Evolutionary conservation across 2,113 vertebrate species (phyloP).

Genomic region (Corapipo altera): DNA sequence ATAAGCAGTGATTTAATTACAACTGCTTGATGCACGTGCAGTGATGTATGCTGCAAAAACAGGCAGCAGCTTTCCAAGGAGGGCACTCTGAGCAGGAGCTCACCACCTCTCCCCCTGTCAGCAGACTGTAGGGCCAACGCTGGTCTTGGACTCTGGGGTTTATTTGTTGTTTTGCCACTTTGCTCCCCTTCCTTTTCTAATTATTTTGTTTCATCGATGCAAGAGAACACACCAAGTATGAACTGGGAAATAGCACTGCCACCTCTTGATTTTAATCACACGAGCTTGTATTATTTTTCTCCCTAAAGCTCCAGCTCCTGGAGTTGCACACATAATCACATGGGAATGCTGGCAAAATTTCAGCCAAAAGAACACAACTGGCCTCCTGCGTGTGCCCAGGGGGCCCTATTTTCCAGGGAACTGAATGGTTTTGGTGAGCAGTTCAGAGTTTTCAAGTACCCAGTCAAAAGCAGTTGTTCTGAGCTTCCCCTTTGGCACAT

Average conservation of each 20-base stretch:
- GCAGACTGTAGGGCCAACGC: fast-evolving
- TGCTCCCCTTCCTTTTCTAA: not conserved
- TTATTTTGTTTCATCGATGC: not conserved
- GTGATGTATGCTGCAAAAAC: not conserved
- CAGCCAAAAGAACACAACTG: not conserved
- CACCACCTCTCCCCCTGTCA: not conserved
- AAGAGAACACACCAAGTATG: not conserved
- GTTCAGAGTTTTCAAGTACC: not conserved
- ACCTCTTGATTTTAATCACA: not conserved
- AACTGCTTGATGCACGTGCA: not conserved
- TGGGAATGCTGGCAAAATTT: not conserved
- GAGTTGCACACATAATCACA: not conserved
- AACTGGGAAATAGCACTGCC: not conserved
- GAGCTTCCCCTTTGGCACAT: not conserved
- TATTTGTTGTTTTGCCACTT: not conserved
- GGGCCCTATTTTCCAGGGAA: not conserved
- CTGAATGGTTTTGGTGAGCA: not conserved
- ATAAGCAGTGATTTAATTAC: not conserved
- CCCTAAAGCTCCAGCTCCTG: not conserved
- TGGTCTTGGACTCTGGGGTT: not conserved
- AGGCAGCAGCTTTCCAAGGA: not conserved
- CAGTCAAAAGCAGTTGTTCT: not conserved
- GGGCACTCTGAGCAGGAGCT: not conserved
- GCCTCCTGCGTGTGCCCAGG: not conserved
- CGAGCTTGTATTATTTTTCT: not conserved